These are phyloP conservation scores for Dysmachus trigonus DNA, from an alignment of 2,888 invertebrate genomes.

Conservation along the genomic window DNA sequence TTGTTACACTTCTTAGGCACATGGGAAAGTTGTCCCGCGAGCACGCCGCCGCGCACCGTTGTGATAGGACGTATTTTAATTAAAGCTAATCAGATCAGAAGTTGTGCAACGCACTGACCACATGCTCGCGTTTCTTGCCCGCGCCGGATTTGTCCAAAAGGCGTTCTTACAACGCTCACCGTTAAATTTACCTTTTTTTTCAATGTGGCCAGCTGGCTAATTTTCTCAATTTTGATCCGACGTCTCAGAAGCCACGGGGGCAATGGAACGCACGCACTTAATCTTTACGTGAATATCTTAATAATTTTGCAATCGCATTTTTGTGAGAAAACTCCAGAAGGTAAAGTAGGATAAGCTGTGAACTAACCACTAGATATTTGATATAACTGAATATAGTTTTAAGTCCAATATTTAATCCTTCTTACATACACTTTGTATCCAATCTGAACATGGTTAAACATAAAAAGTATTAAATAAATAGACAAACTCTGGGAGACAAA, in stretches of 20 bases:
- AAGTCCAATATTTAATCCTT: not conserved
- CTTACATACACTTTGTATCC: not conserved
- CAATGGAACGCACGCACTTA: not conserved
- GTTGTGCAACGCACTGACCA: constrained; percentile 16
- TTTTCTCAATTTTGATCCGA: not conserved
- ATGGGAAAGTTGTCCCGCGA: constrained; percentile 34
- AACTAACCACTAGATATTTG: not conserved
- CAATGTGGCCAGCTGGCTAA: not conserved
- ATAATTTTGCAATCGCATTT: not conserved
- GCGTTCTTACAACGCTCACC: not conserved
- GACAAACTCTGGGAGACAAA: no score
- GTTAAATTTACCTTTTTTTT: not conserved
- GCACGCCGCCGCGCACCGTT: not conserved
- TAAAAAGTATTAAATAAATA: no score
- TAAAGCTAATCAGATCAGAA: constrained; percentile 29
- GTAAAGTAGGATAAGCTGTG: not conserved
- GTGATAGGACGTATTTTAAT: constrained; percentile 31
- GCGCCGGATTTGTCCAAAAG: not conserved
- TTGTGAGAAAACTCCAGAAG: not conserved
- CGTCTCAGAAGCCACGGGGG: not conserved
- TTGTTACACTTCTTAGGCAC: constrained; percentile 41
- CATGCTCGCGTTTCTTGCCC: constrained; percentile 1
- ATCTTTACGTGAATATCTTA: not conserved
- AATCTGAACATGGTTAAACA: no score
- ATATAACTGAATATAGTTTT: not conserved